phyloP scores from a whole-genome alignment of 2,113 vertebrate genomes.

The Bubo scandiacus region DNA sequence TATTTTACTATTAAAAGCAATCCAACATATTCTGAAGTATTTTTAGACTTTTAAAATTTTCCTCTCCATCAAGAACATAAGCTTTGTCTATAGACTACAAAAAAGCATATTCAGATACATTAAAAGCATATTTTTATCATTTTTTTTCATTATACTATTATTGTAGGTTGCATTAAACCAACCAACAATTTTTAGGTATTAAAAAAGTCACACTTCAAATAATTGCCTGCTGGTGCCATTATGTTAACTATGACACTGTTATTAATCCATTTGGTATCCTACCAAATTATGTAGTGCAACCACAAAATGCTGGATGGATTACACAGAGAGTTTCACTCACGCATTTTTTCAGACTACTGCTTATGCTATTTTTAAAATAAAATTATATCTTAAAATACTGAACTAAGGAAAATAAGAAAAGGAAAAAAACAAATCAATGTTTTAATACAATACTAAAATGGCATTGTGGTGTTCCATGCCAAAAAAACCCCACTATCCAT shows the following conservation, averaged over 20 bases:
- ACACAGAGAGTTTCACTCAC: neutral
- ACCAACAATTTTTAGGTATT: neutral
- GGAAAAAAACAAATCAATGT: neutral
- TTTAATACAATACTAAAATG: neutral
- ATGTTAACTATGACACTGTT: constrained; percentile 14
- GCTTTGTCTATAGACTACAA: neutral
- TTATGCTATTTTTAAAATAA: neutral
- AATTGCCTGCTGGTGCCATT: constrained; percentile 24
- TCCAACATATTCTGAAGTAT: neutral
- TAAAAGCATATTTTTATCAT: neutral
- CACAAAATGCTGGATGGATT: neutral
- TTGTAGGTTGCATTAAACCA: neutral
- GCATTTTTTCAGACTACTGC: neutral
- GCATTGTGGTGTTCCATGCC: rapidly evolving
- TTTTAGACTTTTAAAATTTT: neutral
- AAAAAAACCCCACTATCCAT: rapidly evolving
- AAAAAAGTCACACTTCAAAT: neutral
- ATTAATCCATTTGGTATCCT: constrained; percentile 8
- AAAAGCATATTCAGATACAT: neutral
- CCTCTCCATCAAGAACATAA: neutral
- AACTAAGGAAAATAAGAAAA: neutral
- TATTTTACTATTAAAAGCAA: neutral
- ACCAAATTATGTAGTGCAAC: neutral
- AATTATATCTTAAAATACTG: neutral
- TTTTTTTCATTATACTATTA: neutral